A percentile compares a stretch with the other conserved stretches of the same genome.
These are phyloP conservation scores for Drosophila tanythrix DNA, from an alignment of 2,888 invertebrate genomes.

Conservation along the genomic window DNA sequence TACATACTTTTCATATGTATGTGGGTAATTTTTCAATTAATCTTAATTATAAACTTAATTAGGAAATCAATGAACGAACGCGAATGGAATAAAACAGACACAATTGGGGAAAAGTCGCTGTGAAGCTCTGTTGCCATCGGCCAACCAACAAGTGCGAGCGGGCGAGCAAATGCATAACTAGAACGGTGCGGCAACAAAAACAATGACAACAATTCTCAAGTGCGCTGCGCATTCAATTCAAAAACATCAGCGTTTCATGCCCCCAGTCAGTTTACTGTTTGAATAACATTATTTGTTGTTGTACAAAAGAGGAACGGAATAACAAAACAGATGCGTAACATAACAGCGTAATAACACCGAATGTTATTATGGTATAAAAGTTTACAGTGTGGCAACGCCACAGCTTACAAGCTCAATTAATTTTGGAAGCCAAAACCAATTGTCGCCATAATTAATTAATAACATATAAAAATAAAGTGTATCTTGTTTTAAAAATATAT, in stretches of 20 bases:
- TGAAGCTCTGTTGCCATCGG: conserved; percentile 17
- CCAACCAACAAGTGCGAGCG: conserved; percentile 60
- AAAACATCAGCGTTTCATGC: conserved; percentile 38
- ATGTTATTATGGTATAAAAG: background rate
- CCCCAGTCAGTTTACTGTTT: conserved; percentile 43
- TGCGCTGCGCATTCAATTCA: conserved; percentile 54
- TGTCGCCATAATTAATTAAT: background rate
- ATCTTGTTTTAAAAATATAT: background rate
- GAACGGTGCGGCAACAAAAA: conserved; percentile 63
- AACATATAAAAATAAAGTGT: background rate
- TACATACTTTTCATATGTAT: conserved; percentile 48
- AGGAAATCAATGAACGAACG: conserved; percentile 83
- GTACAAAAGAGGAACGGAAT: conserved; percentile 17
- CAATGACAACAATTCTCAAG: conserved; percentile 69
- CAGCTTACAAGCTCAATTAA: background rate
- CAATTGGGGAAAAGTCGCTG: conserved; percentile 73
- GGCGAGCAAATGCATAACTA: conserved; percentile 51
- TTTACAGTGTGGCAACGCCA: background rate
- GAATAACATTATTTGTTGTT: conserved; percentile 42
- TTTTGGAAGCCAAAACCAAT: background rate
- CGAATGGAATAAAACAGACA: conserved; percentile 74
- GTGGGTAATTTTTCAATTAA: conserved; percentile 84
- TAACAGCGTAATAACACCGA: conserved; percentile 3
- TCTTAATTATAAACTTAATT: conserved; percentile 85
- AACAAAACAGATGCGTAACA: conserved; percentile 35